phyloP scores from a whole-genome alignment of 37 sponge, comb jelly and placozoan genomes.

The Ephydatia muelleri region DNA sequence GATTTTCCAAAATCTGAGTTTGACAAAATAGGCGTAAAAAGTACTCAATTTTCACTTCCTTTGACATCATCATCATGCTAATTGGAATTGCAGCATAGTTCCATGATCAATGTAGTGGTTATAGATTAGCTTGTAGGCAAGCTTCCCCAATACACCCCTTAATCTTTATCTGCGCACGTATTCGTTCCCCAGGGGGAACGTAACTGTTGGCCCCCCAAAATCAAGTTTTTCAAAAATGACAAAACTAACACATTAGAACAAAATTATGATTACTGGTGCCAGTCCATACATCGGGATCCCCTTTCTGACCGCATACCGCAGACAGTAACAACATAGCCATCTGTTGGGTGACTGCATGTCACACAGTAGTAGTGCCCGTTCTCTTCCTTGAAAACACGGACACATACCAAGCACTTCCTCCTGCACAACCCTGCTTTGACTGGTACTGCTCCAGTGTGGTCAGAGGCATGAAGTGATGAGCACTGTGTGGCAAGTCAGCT shows the following conservation, averaged over 20 bases:
- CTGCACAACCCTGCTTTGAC: neutral
- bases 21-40: too few species aligned
- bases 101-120: too few species aligned
- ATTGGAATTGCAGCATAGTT: too few species aligned
- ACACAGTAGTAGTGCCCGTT: neutral
- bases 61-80: too few species aligned
- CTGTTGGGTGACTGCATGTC: neutral
- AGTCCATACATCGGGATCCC: neutral
- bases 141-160: too few species aligned
- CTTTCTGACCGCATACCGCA: neutral
- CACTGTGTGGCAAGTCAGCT: neutral
- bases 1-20: too few species aligned
- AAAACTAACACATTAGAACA: neutral
- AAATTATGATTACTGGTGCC: neutral
- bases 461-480: conserved; percentile 1
- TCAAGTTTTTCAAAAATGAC: neutral
- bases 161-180: too few species aligned
- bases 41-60: too few species aligned
- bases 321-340: neutral
- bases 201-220: neutral
- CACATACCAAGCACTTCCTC: neutral
- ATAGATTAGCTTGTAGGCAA: too few species aligned
- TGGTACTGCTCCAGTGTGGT: neutral
- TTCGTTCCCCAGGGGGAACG: too few species aligned
- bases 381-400: neutral